Base-by-base conservation (phyloP, 2,888 invertebrate genomes). In the Saturnia japonica region DNA sequence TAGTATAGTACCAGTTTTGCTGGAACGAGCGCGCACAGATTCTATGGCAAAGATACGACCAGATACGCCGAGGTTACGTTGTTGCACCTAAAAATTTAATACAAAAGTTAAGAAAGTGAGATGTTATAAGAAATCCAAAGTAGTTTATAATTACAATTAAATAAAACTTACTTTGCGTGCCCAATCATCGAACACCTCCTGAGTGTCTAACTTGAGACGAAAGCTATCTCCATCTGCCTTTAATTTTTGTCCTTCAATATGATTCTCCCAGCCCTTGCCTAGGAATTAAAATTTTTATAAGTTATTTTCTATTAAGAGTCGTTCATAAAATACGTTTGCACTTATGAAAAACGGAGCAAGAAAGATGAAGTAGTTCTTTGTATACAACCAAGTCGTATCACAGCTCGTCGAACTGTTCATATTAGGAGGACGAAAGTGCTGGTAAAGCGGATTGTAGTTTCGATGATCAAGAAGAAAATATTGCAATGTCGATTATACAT, bases 161-260 rank as follows among this genome's bases (percentile, higher is more conserved):
- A n/a, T 57, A 25, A 60, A 57, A 62, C 1, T 75, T 85, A 94
- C 96, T 91, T 97, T 98, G 57, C 97, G 95, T 57, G 98, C 97
- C 99, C 99, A 99, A 82, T 99, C 99, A 83, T 99, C 99, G 87
- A 99, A 99, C 68, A 99, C 98, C 87, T 99, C 98, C 83, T 98
- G 97, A 0, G 99, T 99, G 85, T 99, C 99, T 57, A 99, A 95
- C 88, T 99, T 99, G 72, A 97, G 94, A 22, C 99, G 96, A 92
- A 99, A 99, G 90, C 99, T 99, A 86, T 99, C 99, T 6, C 99
- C 99, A 84, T 99, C 99, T 6, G 97, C 98, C 90, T 99, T 99
- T 71, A 99, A 93, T 85, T 99, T 98, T 87, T 99, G 99, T 16
- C 99, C 99, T 91, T 99, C 99, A 68, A 99, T 98, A 87, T 99